Evolutionary conservation across 2,113 vertebrate genomes (phyloP).

Genomic region (Platycercus adscitus): DNA sequence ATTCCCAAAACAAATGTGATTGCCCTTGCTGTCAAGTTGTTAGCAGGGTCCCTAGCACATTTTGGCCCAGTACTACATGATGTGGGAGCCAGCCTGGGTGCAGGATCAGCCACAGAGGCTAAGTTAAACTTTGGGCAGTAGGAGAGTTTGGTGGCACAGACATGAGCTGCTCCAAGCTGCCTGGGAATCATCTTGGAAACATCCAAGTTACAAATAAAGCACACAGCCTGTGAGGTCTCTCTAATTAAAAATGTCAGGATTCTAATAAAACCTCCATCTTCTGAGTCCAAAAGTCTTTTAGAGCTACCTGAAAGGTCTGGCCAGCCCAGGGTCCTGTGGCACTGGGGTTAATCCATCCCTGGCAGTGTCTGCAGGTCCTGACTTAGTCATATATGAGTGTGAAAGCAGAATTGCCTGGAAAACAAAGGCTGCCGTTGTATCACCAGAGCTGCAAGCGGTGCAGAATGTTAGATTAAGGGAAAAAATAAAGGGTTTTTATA

Average conservation of each 20-base stretch:
- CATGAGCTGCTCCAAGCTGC: fast-evolving
- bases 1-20: background rate
- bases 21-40: background rate
- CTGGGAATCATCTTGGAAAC: background rate
- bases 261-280: background rate
- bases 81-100: background rate
- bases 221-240: background rate
- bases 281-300: background rate
- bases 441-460: background rate
- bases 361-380: background rate
- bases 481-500: background rate
- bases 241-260: background rate
- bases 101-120: background rate
- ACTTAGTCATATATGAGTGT: background rate
- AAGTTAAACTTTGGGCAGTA: background rate
- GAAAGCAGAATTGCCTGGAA: background rate
- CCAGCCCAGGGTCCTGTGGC: background rate
- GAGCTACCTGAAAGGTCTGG: background rate
- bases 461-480: background rate
- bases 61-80: background rate
- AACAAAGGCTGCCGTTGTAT: background rate
- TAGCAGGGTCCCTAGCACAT: background rate
- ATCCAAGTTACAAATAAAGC: background rate
- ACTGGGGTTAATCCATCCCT: background rate
- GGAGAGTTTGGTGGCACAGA: background rate